Evolutionary conservation across 2,888 invertebrate species (phyloP).

Genomic region (Harpalus rubripes): DNA sequence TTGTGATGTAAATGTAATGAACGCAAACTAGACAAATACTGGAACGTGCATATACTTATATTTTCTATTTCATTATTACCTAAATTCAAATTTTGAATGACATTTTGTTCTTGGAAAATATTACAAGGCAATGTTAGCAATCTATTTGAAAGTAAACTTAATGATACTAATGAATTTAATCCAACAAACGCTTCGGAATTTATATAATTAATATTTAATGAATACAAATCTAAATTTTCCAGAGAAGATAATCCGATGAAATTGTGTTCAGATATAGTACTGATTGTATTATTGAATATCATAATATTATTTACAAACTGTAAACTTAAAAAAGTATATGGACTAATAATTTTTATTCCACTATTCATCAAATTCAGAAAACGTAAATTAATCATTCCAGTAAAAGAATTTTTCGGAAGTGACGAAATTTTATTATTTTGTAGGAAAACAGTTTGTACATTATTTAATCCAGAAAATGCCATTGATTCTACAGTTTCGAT

Average conservation of each 20-base stretch:
- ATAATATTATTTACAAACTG: background rate
- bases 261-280: background rate
- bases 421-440: slow-evolving; percentile 41
- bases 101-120: background rate
- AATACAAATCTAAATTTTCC: background rate
- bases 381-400: background rate
- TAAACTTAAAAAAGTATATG: background rate
- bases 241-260: background rate
- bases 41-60: background rate
- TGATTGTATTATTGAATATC: background rate
- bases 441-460: background rate
- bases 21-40: background rate
- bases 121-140: slow-evolving; percentile 2
- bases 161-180: background rate
- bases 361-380: background rate
- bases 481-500: slow-evolving; percentile 27
- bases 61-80: slow-evolving; percentile 6
- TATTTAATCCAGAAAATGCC: slow-evolving; percentile 32
- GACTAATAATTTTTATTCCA: background rate
- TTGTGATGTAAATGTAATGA: background rate
- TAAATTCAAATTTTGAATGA: background rate
- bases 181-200: slow-evolving; percentile 9
- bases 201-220: background rate
- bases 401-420: slow-evolving; percentile 21
- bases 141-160: slow-evolving; percentile 30